Base-by-base conservation (phyloP, 2,113 vertebrate genomes). In the Chamaea fasciata region DNA sequence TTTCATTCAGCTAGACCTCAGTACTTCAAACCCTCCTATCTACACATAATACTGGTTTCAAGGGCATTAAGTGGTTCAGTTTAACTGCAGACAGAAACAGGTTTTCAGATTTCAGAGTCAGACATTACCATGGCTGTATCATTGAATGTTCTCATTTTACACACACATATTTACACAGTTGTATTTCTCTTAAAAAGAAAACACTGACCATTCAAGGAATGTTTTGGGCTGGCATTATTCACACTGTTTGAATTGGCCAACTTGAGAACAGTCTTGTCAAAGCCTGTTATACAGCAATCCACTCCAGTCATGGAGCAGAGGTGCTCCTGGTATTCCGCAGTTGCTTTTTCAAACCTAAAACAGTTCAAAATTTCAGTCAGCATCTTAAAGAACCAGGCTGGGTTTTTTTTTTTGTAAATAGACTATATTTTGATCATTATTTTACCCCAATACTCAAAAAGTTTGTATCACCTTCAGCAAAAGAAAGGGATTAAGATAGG, bases 301-400 rank as follows among this genome's bases (percentile, higher is more conserved):
- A 98, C 97, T 6, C 99, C 99, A 5, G 99, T 99, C 92, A 99
- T 98, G 30, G 99, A 98, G 94, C 98, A 99, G 11, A 99, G 97
- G 83, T 99, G 99, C 91, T 99, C 99, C 93, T 99, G 99, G 96
- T 99, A 99, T 49, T 99, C 99, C 11, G 97, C 96, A 23, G 99
- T 98, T 15, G 99, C 99, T 95, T 99, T 99, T 96, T 99, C 99
- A 98, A 99, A 99, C 97, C 99, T 99, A 75, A 30, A 97, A 91
- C 35, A 55, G 42, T 86, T 83, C 13, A 91, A 57, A 47, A 47
- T 62, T 42, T 86, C 46, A 85, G 92, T 90, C 60, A 95, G 47
- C 52, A 96, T 89, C 91, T 60, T n/a, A 26, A 83, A 96, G 22
- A 31, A 93, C 7, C 15, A 64, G 6, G 21, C 21, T 47, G 60